phyloP scores from a whole-genome alignment of 2,113 vertebrate species.

The Alces alces region DNA sequence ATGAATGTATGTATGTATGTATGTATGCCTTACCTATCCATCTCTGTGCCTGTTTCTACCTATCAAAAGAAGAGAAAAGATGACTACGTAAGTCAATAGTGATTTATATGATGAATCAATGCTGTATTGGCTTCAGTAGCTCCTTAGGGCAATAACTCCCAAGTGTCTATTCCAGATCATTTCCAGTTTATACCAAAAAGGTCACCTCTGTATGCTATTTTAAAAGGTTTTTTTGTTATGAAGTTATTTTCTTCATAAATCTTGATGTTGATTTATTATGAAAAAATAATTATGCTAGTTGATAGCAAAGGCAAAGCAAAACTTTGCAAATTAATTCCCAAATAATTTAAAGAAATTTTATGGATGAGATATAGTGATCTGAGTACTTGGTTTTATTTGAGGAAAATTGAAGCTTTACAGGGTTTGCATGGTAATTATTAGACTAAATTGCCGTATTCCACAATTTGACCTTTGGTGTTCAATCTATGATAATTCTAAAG shows the following conservation, averaged over 20 bases:
- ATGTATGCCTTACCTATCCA: neutral
- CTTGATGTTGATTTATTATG: neutral
- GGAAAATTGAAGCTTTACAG: neutral
- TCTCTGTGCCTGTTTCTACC: neutral
- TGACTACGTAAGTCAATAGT: neutral
- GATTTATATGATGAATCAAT: neutral
- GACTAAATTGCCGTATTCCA: neutral
- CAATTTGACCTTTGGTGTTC: neutral
- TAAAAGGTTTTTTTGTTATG: neutral
- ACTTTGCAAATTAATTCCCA: neutral
- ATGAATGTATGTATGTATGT: neutral
- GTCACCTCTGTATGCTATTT: neutral
- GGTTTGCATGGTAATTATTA: neutral
- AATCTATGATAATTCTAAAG: neutral
- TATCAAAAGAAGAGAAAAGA: neutral
- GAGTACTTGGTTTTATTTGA: neutral
- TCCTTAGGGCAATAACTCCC: neutral
- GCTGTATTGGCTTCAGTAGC: neutral
- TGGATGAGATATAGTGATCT: neutral
- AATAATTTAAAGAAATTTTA: neutral
- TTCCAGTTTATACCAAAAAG: neutral
- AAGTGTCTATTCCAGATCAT: neutral
- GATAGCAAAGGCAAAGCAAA: neutral
- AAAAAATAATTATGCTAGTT: neutral
- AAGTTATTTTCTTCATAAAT: neutral